These are phyloP conservation scores for Caranx ignobilis DNA, from an alignment of 2,113 vertebrate species.

Conservation along the genomic window DNA sequence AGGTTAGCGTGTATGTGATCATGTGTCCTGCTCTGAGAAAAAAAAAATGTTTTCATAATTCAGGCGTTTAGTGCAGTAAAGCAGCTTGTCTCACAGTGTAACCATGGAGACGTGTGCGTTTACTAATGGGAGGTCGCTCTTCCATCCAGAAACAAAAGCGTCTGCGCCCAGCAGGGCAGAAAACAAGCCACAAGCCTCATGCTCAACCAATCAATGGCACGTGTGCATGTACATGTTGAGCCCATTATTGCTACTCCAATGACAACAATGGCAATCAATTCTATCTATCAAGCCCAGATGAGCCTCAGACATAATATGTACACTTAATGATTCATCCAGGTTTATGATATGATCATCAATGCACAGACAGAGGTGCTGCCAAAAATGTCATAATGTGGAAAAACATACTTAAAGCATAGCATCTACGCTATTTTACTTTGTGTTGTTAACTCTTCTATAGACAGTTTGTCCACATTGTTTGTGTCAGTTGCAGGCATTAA, in stretches of 20 bases:
- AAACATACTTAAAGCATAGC: background rate
- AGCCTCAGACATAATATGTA: background rate
- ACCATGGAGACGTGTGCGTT: slow-evolving; percentile 68
- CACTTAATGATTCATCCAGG: background rate
- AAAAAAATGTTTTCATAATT: slow-evolving; percentile 73
- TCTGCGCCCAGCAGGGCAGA: slow-evolving; percentile 61
- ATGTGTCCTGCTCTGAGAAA: slow-evolving; percentile 49
- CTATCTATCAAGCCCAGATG: background rate
- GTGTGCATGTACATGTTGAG: slow-evolving; percentile 4
- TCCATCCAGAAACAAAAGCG: slow-evolving; percentile 64
- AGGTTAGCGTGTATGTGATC: background rate
- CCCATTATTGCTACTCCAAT: slow-evolving; percentile 37
- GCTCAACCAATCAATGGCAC: slow-evolving; percentile 23
- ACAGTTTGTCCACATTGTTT: slow-evolving; percentile 3
- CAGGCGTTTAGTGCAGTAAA: slow-evolving; percentile 62
- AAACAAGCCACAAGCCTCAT: slow-evolving; percentile 54
- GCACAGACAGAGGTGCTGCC: background rate
- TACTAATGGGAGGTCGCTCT: slow-evolving; percentile 56
- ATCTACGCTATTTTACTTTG: background rate
- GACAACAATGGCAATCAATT: slow-evolving; percentile 46
- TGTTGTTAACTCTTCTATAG: background rate
- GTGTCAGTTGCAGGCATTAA: background rate
- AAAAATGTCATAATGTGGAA: background rate
- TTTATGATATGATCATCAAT: background rate
- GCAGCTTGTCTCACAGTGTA: slow-evolving; percentile 50